Base-by-base conservation (phyloP, 64 coral and sea anemone species). In the Stichodactyla mertensii region DNA sequence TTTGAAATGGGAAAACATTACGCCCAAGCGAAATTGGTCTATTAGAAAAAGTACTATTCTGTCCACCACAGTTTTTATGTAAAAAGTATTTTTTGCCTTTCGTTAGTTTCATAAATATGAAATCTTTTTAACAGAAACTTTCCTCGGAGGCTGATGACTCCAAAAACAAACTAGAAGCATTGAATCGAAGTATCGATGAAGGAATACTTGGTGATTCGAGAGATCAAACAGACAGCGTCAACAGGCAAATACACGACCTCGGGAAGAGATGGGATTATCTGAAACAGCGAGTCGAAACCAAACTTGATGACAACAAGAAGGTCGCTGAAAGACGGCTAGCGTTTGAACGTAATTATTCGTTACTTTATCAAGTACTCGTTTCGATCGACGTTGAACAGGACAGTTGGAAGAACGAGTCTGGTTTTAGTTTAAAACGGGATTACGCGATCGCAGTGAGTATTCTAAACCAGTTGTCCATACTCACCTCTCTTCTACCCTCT, bases 151-250 rank as follows among this genome's bases (percentile, higher is more conserved):
- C 86, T 7, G 85, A 91, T 16, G 90, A 91, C 20, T 82, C 77
- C 16, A 56, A 82, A 26, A 13, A 11, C 22, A 82, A 86, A 61
- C 78, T 91, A 16, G 84, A 86, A 23, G 61, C 77, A 51, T 74
- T 91, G 54, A 80, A 86, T 13, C 77, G 78, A 13, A 83, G 77
- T 28, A 54, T 91, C 15, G 85, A 86, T 15, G 90, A 86, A 57
- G 84, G 77, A 71, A 7, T 81, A 20, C 59, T 61, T 4, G 90
- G 52, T 51, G 55, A 27, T 13, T 27, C 85, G 55, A 77, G 64
- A n/a, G 86, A 87, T 36, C 84, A 87, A 81, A 82, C 86, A 24
- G 57, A 91, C 64, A 74, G 64, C 24, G 54, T 91, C 58, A 91
- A 91, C 79, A 28, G 66, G 20, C 85, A 91, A 54, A 80, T 87